phyloP scores from a whole-genome alignment of 1,140 invertebrate species.

The Pseudobourletiella spinata region DNA sequence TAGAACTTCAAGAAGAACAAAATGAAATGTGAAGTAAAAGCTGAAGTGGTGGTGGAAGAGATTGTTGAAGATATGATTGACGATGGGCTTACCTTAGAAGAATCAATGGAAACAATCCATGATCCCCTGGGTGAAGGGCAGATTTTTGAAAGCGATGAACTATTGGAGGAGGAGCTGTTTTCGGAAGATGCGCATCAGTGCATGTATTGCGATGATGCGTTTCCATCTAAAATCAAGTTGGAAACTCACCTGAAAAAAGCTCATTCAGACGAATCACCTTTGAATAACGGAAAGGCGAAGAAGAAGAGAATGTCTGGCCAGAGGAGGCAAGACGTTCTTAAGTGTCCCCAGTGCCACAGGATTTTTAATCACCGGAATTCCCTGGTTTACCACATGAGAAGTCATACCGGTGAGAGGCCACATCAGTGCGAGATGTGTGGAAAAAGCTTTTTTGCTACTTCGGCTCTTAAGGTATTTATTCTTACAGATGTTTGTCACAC shows the following conservation, averaged over 20 bases:
- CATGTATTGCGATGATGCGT: constrained; percentile 38
- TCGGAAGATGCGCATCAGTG: neutral
- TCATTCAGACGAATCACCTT: constrained; percentile 31
- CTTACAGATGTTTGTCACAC: no score
- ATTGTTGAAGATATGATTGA: neutral
- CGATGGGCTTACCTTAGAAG: neutral
- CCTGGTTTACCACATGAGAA: constrained; percentile 69
- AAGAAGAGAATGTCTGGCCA: constrained; percentile 27
- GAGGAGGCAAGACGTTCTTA: constrained; percentile 40
- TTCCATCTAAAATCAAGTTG: constrained; percentile 36
- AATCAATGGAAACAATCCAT: neutral
- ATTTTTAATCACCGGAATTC: constrained; percentile 74
- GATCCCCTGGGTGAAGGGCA: neutral
- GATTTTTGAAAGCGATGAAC: neutral
- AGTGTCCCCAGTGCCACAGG: constrained; percentile 60
- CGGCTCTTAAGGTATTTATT: constrained; percentile 57
- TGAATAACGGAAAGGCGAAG: constrained; percentile 21
- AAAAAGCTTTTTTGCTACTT: constrained; percentile 68
- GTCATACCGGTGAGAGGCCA: constrained; percentile 61
- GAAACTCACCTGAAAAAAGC: constrained; percentile 37
- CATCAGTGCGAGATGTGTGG: constrained; percentile 72
- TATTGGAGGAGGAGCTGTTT: neutral
- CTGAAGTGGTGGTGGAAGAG: neutral
- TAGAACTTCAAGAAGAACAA: neutral
- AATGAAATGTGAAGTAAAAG: neutral